These are phyloP conservation scores for Merluccius polli DNA, from an alignment of 2,797 vertebrate genomes.

Conservation along the genomic window DNA sequence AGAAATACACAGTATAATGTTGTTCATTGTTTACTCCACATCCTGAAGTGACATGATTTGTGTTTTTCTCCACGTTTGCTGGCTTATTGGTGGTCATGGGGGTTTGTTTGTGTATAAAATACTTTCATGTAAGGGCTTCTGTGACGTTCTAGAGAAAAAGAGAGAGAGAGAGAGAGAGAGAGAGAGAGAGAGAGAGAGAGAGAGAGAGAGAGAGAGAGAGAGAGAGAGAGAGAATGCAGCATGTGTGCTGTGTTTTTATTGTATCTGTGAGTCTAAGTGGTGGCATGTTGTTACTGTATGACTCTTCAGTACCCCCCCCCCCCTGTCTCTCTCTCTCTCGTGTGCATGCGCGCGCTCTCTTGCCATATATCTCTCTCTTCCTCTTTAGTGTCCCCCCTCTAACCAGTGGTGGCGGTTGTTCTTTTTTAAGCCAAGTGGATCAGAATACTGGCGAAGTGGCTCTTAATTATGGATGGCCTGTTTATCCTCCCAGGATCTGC, in stretches of 20 bases:
- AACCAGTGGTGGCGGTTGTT: conserved; percentile 59
- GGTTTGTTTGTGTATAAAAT: not conserved
- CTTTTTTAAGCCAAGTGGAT: conserved; percentile 64
- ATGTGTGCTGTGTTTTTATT: conserved; percentile 1
- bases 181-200: not conserved
- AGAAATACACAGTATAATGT: not conserved
- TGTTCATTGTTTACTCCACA: conserved; percentile 11
- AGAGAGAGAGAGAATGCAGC: too few relatives aligned
- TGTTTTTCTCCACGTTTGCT: not conserved
- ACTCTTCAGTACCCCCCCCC: not conserved
- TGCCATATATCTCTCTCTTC: conserved; percentile 3
- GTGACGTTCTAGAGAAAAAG: not conserved
- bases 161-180: conserved; percentile 19
- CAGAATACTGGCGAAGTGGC: conserved; percentile 57
- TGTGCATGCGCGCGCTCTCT: conserved; percentile 21
- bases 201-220: conserved; percentile 21
- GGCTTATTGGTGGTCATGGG: not conserved
- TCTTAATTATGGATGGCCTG: conserved; percentile 69
- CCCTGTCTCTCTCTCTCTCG: conserved; percentile 17
- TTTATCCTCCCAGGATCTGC: conserved; percentile 64
- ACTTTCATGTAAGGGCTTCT: not conserved
- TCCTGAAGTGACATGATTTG: conserved; percentile 31
- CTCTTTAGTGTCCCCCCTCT: conserved; percentile 22
- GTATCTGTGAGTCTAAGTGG: not conserved
- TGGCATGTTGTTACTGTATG: conserved; percentile 12